These are phyloP conservation scores for Ceratina calcarata DNA, from an alignment of 1,140 invertebrate species.

Conservation along the genomic window DNA sequence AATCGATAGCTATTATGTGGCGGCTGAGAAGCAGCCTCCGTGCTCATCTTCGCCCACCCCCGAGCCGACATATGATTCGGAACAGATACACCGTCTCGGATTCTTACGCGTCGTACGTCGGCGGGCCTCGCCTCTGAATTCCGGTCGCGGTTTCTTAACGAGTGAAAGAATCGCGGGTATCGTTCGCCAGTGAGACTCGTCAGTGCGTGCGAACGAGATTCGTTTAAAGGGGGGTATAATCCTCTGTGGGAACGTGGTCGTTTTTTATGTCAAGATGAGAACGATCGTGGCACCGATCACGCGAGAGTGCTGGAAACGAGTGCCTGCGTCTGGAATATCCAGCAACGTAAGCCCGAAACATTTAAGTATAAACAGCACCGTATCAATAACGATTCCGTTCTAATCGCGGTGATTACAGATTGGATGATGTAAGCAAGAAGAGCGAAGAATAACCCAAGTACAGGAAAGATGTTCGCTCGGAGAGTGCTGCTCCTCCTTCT, in stretches of 20 bases:
- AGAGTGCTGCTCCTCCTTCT: constrained; percentile 63
- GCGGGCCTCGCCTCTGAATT: not conserved
- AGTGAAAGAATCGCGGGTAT: not conserved
- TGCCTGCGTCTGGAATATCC: not conserved
- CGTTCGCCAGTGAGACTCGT: not conserved
- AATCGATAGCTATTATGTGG: constrained; percentile 73
- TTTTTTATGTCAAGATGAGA: not conserved
- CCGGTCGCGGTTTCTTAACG: not conserved
- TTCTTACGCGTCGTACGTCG: not conserved
- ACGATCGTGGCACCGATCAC: not conserved
- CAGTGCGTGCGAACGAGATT: not conserved
- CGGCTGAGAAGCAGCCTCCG: constrained; percentile 62
- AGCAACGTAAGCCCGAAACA: not conserved
- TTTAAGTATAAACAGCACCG: too few relatives aligned
- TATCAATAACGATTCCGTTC: not conserved
- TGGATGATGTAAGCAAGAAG: constrained; percentile 42
- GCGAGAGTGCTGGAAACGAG: not conserved
- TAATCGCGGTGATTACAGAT: constrained; percentile 47
- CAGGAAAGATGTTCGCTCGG: constrained; percentile 60
- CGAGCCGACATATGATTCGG: constrained; percentile 60
- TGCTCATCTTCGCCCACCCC: constrained; percentile 67
- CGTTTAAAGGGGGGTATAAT: not conserved
- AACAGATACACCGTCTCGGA: constrained; percentile 62
- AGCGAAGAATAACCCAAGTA: constrained; percentile 54
- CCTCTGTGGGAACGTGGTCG: not conserved